Conservation (phyloP, 2,113 vertebrate species). For the Todiramphus chloris region DNA sequence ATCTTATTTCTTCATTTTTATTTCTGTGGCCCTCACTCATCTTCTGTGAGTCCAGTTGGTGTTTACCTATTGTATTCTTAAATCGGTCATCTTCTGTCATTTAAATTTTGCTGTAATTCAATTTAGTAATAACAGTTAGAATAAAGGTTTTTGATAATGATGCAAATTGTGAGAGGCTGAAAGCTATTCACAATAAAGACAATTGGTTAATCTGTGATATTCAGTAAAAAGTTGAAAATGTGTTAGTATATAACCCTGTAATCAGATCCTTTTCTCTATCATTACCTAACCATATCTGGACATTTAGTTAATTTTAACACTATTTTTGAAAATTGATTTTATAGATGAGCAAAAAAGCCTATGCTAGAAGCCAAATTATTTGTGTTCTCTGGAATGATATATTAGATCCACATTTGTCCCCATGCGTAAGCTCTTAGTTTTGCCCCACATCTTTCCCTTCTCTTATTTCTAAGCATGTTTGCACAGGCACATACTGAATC, state of each 20-base stretch:
- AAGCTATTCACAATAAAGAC: background rate
- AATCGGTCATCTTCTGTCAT: background rate
- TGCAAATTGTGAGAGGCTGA: background rate
- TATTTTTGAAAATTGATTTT: background rate
- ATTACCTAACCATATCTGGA: background rate
- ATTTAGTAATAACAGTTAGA: background rate
- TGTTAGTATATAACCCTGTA: background rate
- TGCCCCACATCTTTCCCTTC: background rate
- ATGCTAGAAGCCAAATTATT: background rate
- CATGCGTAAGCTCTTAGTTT: background rate
- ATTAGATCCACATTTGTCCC: background rate
- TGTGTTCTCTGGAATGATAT: background rate
- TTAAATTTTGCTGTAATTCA: background rate
- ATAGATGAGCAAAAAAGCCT: background rate
- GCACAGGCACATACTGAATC: background rate
- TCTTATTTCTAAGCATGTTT: background rate
- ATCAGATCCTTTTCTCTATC: background rate
- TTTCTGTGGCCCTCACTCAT: background rate
- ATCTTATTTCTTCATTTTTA: background rate
- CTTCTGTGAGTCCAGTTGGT: background rate
- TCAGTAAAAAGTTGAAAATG: background rate
- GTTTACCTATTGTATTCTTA: background rate
- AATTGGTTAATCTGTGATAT: background rate
- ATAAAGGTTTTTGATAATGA: background rate
- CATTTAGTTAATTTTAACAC: background rate